A percentile compares a stretch with the other conserved stretches of the same genome.
These are phyloP conservation scores for Idris sp. DNA, from an alignment of 1,140 invertebrate species.

Conservation along the genomic window DNA sequence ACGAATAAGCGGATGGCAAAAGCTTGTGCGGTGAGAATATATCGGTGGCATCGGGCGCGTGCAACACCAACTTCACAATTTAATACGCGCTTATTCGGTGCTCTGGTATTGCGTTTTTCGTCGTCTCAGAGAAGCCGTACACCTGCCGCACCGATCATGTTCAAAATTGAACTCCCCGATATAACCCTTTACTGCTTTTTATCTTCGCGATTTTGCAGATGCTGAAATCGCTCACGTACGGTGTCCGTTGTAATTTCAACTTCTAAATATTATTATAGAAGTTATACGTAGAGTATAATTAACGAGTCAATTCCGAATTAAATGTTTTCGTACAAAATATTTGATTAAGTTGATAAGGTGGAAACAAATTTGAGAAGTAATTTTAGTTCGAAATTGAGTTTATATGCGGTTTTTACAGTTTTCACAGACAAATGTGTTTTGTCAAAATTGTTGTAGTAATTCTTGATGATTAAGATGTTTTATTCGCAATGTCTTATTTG, in stretches of 20 bases:
- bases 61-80: slow-evolving; percentile 68
- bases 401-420: too few relatives aligned
- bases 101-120: slow-evolving; percentile 33
- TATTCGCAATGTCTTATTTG: slow-evolving; percentile 24
- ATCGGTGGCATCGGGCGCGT: slow-evolving; percentile 74
- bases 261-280: too few relatives aligned
- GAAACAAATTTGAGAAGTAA: too few relatives aligned
- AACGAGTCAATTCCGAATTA: too few relatives aligned
- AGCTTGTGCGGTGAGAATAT: too few relatives aligned
- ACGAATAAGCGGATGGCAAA: slow-evolving; percentile 75
- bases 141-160: slow-evolving; percentile 66
- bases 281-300: too few relatives aligned
- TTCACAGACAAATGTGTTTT: too few relatives aligned
- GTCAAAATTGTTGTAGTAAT: slow-evolving; percentile 12
- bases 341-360: too few relatives aligned
- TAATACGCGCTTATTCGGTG: slow-evolving; percentile 38
- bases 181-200: slow-evolving; percentile 3
- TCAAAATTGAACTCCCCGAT: slow-evolving; percentile 65
- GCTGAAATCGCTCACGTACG: slow-evolving; percentile 61
- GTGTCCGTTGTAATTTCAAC: too few relatives aligned
- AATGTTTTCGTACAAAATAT: too few relatives aligned
- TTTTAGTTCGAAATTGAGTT: too few relatives aligned
- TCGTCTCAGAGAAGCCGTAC: slow-evolving; percentile 64
- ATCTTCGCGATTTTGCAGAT: slow-evolving; percentile 40
- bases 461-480: slow-evolving; percentile 27